A percentile compares a stretch with the other conserved stretches of the same genome.
Conservation (phyloP, 2,797 vertebrate species). For the Danio aesculapii region DNA sequence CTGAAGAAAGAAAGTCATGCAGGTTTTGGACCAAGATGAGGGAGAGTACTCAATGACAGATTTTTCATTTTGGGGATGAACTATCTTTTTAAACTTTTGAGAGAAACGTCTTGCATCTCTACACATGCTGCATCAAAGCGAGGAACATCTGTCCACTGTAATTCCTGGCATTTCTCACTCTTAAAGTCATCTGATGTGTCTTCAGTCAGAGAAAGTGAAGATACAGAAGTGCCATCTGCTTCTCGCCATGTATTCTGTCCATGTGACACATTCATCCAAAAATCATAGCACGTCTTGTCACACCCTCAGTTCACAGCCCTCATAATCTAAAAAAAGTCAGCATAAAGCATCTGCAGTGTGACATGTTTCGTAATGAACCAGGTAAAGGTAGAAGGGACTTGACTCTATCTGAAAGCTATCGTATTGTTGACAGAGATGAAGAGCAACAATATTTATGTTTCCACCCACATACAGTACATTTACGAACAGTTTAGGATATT, state of each 20-base stretch:
- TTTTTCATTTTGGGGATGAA: neutral
- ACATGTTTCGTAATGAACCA: neutral
- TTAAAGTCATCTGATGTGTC: constrained; percentile 41
- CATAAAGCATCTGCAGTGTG: neutral
- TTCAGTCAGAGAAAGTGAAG: constrained; percentile 49
- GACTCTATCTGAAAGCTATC: neutral
- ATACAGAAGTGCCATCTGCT: constrained; percentile 64
- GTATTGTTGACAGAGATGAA: too few relatives aligned
- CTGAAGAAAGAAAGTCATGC: neutral
- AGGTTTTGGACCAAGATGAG: neutral
- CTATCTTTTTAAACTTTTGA: constrained; percentile 16
- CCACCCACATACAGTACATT: too few relatives aligned
- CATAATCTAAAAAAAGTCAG: neutral
- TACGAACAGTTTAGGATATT: too few relatives aligned
- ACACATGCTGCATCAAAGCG: constrained; percentile 38
- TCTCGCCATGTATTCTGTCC: constrained; percentile 54
- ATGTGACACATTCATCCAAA: constrained; percentile 11
- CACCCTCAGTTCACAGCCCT: neutral
- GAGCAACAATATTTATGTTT: too few relatives aligned
- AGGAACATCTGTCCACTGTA: constrained; percentile 52
- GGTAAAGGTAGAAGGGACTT: neutral
- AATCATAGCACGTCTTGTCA: constrained; percentile 1
- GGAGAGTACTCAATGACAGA: neutral
- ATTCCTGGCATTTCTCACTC: constrained; percentile 34
- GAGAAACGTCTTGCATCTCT: constrained; percentile 18